Conservation (phyloP, 2,888 invertebrate species). For the Blastobasis lacticolella region DNA sequence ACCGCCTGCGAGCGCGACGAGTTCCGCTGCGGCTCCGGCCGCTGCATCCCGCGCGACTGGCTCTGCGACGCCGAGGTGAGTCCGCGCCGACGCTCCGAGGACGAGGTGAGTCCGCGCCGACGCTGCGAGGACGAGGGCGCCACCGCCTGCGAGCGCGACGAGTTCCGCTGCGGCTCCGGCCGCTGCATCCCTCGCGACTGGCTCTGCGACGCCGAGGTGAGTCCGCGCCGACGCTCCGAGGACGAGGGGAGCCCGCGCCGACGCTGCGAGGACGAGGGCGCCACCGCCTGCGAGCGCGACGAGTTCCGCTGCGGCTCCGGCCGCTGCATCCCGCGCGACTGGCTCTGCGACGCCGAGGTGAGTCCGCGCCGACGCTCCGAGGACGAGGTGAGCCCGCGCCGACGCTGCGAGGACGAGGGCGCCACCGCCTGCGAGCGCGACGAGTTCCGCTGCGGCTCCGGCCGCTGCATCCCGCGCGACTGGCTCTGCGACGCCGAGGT, state of each 20-base stretch:
- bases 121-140: conserved; percentile 69
- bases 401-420: conserved; percentile 74
- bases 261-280: conserved; percentile 74
- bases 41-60: conserved; percentile 85
- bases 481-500: conserved; percentile 83
- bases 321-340: conserved; percentile 83
- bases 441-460: conserved; percentile 75
- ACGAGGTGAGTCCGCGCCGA: conserved; percentile 77
- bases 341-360: conserved; percentile 81
- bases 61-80: conserved; percentile 77
- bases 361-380: neutral
- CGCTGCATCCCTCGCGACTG: conserved; percentile 85
- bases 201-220: conserved; percentile 79
- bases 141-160: conserved; percentile 71
- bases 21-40: conserved; percentile 78
- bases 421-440: conserved; percentile 75
- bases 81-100: neutral
- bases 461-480: conserved; percentile 83
- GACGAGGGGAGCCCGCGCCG: conserved; percentile 72
- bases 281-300: conserved; percentile 71
- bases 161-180: conserved; percentile 77
- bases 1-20: conserved; percentile 72
- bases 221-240: neutral
- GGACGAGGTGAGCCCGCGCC: conserved; percentile 61
- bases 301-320: conserved; percentile 77